Evolutionary conservation across 2,797 vertebrate genomes (phyloP), one percentile per base, ranked within the genome.

Genomic region (Synanceia verrucosa): DNA sequence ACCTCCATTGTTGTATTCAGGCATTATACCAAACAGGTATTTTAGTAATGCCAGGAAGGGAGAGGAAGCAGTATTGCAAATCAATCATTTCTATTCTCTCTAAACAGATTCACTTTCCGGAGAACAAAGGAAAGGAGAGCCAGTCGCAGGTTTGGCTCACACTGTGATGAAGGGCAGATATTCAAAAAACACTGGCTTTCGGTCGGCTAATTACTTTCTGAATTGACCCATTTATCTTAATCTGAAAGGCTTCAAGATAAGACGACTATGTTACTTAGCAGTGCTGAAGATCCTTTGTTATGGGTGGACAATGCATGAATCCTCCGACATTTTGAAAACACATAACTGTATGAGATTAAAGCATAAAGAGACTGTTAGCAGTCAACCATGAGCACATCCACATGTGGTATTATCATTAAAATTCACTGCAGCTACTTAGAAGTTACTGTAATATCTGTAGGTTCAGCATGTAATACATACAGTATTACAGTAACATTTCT

Each of bases 41-140:
- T 84, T 79, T 43, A 39, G 11, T 58, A 37, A 70, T 87, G 83
- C 82, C 77, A 86, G 69, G 80, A 79, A 91, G 1, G 34, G 84
- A 90, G 70, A 89, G 76, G 23, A 77, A 66, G 83, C 91, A 90
- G 89, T 52, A 81, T 33, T 83, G 79, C 78, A 91, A 83, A 87
- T 81, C 90, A 91, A 94, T 94, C 90, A 92, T 84, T 91, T 85
- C 79, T 70, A 76, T 92, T 90, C 88, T 83, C 65, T 81, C 71
- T 75, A 36, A 65, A 85, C 76, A 77, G 59, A 88, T 70, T 83
- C 70, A 82, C 77, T 91, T 91, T 78, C 60, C 34, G 53, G 21
- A 57, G 76, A 90, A 89, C 83, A 92, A 89, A 86, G 62, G 53
- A 11, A 70, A 83, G 64, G 68, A 83, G 83, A 88, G 88, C 26